Percentiles rank a stretch among this genome's conserved stretches.
phyloP scores from a whole-genome alignment of 53 echinoderm and acorn worm species.

The Patiria pectinifera region DNA sequence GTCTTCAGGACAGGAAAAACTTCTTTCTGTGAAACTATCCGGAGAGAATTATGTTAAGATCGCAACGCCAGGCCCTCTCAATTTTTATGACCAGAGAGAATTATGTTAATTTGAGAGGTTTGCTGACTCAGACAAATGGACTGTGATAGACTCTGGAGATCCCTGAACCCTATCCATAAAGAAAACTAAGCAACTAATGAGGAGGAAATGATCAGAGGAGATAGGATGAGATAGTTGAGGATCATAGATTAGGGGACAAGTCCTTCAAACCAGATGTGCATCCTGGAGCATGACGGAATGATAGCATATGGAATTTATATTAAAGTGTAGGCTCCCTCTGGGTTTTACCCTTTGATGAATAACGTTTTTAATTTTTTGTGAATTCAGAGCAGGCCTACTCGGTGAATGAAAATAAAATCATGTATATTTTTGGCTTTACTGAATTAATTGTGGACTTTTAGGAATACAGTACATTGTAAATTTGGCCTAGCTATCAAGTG shows the following conservation, averaged over 20 bases:
- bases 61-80: too few species aligned
- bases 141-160: not conserved
- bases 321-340: not conserved
- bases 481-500: too few species aligned
- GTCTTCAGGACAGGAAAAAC: too few species aligned
- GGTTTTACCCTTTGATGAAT: not conserved
- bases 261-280: conserved; percentile 3
- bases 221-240: too few species aligned
- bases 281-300: conserved; percentile 9
- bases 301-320: conserved; percentile 18
- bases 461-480: too few species aligned
- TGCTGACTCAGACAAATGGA: not conserved
- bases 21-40: too few species aligned
- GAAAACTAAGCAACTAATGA: too few species aligned
- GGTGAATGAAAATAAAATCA: too few species aligned
- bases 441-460: too few species aligned
- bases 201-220: too few species aligned
- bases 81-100: not conserved
- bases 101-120: not conserved
- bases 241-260: not conserved
- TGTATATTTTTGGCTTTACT: too few species aligned
- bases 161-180: not conserved
- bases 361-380: not conserved
- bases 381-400: not conserved
- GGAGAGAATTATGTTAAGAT: too few species aligned